Evolutionary conservation across 1,140 invertebrate species (phyloP), one percentile per base, ranked within the genome.

Genomic region (Stenopsyche tienmushanensis): DNA sequence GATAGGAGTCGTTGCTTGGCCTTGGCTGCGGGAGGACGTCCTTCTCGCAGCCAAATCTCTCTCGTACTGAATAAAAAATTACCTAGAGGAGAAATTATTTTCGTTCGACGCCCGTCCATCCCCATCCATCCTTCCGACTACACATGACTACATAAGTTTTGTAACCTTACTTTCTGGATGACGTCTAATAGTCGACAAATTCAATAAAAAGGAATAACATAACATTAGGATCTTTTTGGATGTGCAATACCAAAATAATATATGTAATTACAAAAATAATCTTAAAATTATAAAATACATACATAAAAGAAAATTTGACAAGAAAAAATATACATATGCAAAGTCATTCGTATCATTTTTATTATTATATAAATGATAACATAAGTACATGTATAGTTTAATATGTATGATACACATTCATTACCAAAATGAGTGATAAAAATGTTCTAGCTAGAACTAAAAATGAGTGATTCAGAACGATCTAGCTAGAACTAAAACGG

Each of bases 311-410:
- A 34, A 7, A 13, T 34, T 34, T 13, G 29, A 34, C 29, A 13
- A 34, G 13, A 7, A 13, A 34, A 34, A 34, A 34, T 34, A 13
- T n/a, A n/a, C n/a, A n/a, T n/a, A n/a, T n/a, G 29, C 29, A 34
- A 47, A 15, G 45, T 60, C 23, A 47, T 42, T 60, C 57, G 57
- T 44, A 67, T 59, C 44, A 60, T 69, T 62, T 69, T 65, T 69
- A 62, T 65, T 54, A 69, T 69, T 57, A 68, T 64, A 64, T 54
- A 64, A 68, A 69, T 69, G 64, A 68, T 69, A 69, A 69, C 62
- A 69, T 67, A 59, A 57, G 66, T 67, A 69, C 66, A 69, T 69
- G 57, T 69, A 62, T 69, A 69, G 57, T 64, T 60, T 64, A 47
- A 60, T 45, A 60, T 60, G 57, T 68, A 65, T 65, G 53, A 55